Base-by-base conservation (phyloP, 2,888 invertebrate species). In the Pyrocoelia pectoralis region DNA sequence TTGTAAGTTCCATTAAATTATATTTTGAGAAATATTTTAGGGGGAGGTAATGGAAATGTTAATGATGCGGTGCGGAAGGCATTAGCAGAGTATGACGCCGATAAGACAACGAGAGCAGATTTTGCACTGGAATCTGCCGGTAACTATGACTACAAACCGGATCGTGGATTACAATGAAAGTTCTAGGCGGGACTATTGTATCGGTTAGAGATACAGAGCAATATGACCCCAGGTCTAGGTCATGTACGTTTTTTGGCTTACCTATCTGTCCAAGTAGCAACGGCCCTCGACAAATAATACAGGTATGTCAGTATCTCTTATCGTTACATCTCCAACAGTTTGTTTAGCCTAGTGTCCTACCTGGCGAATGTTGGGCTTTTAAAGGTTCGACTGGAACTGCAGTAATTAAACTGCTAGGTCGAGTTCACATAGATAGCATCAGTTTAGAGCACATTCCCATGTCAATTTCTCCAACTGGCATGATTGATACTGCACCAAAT, bases 301-400 rank as follows among this genome's bases (percentile, higher is more conserved):
- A 83, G 78, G 83, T 83, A 69, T 15, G 49, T 13, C 9, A 2
- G 9, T 33, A 33, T 8, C 17, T n/a, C n/a, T n/a, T n/a, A n/a
- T n/a, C n/a, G n/a, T n/a, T 4, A 38, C 48, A 17, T 33, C 14
- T 9, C 1, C 33, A 15, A 33, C 1, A 5, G 8, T 24, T 33
- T 60, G 68, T 83, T 67, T 79, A 84, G 75, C 84, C 87, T 1
- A 85, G 85, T 8, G 82, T 89, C 15, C 80, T 88, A 67, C 93
- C 93, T 0, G 95, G 95, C 0, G 88, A 94, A 79, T 95, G 95
- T 79, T 95, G 95, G 94, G 91, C 94, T 0, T 93, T 95, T 77
- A 88, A 87, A 74, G 94, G 94, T 0, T 76, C 84, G 0, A 81
- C 80, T 29, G 95, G 94, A 19, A 87, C 86, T 66, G 86, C 89